These are phyloP conservation scores for Drosophila maculinotata DNA, from an alignment of 2,888 invertebrate genomes.

Conservation along the genomic window DNA sequence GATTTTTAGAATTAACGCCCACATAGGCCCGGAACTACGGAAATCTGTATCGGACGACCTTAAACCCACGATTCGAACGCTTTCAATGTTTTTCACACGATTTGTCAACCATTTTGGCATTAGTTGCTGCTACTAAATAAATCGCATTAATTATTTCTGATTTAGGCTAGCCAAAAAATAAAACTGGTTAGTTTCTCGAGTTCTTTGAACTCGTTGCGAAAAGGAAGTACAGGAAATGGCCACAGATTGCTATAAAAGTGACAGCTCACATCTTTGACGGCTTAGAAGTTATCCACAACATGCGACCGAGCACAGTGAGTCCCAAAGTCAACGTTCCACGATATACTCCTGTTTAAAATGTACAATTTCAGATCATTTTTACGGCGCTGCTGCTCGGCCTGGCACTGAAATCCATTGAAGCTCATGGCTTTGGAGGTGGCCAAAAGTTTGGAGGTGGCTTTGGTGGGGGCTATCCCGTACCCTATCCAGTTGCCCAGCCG, in stretches of 20 bases:
- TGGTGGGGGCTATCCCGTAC: slow-evolving; percentile 56
- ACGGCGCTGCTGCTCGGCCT: slow-evolving; percentile 33
- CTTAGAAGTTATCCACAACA: slow-evolving; percentile 57
- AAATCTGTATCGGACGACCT: slow-evolving; percentile 58
- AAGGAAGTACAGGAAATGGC: slow-evolving; percentile 72
- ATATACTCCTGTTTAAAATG: background rate
- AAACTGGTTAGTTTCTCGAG: slow-evolving; percentile 63
- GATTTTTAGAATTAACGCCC: slow-evolving; percentile 57
- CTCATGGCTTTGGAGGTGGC: slow-evolving; percentile 68
- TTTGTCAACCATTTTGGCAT: slow-evolving; percentile 45
- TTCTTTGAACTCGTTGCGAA: slow-evolving; percentile 67
- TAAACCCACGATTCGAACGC: slow-evolving; percentile 67
- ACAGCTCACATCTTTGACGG: slow-evolving; percentile 10
- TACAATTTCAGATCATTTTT: slow-evolving; percentile 36
- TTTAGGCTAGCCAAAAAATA: slow-evolving; percentile 8
- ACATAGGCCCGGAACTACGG: slow-evolving; percentile 63
- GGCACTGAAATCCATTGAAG: slow-evolving; percentile 1
- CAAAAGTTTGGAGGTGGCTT: slow-evolving; percentile 65
- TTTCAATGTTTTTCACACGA: slow-evolving; percentile 75
- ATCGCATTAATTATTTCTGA: slow-evolving; percentile 38
- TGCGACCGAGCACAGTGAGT: slow-evolving; percentile 60
- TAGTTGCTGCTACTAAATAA: slow-evolving; percentile 68
- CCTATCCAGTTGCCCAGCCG: slow-evolving; percentile 62
- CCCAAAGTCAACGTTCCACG: background rate
- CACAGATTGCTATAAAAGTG: slow-evolving; percentile 60